Percentiles rank a stretch among this genome's conserved stretches.
Conservation (phyloP, 2,797 vertebrate species). For the Pseudocheirus occidentalis region DNA sequence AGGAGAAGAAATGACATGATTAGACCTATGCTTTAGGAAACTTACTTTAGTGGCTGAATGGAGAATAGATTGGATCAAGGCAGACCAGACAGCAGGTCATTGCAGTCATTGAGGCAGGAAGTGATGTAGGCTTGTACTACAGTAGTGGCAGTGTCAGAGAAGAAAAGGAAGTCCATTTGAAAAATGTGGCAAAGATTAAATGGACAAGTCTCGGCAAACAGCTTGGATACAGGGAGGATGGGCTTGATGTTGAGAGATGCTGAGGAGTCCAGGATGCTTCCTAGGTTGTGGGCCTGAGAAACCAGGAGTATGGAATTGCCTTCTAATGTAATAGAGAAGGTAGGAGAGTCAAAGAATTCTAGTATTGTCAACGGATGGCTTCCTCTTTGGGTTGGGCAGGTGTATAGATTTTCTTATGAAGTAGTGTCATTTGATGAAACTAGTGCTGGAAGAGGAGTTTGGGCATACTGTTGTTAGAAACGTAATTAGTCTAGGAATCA, state of each 20-base stretch:
- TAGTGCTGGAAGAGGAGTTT: background rate
- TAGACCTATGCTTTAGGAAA: background rate
- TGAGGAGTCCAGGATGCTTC: background rate
- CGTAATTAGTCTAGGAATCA: too few relatives aligned
- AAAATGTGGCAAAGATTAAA: background rate
- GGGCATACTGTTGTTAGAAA: background rate
- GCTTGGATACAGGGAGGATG: background rate
- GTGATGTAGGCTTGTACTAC: background rate
- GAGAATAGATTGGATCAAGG: background rate
- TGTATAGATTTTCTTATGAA: background rate
- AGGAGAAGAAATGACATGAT: background rate
- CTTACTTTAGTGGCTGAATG: background rate
- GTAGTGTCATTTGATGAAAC: background rate
- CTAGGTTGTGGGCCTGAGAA: background rate
- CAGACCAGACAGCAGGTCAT: background rate
- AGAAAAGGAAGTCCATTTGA: background rate
- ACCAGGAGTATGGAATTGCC: background rate
- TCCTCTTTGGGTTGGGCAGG: background rate
- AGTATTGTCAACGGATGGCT: background rate
- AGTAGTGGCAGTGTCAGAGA: background rate
- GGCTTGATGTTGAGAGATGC: background rate
- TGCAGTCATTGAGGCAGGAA: background rate
- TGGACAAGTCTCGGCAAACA: background rate
- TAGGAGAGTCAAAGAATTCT: background rate
- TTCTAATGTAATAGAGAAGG: background rate